These are phyloP conservation scores for Alentia gelatinosa DNA, from an alignment of 2,888 invertebrate species.

Conservation along the genomic window DNA sequence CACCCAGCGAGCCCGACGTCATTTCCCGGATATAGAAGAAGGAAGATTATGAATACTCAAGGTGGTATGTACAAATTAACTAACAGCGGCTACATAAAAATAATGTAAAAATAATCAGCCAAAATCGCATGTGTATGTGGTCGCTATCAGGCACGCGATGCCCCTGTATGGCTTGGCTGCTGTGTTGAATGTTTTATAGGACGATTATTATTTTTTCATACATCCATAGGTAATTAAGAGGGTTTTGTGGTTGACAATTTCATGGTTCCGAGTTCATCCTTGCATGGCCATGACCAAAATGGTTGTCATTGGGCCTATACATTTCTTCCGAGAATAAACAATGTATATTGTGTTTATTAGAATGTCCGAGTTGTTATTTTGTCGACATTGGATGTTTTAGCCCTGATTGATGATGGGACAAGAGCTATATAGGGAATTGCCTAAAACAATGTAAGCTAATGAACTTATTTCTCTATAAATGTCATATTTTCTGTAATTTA, in stretches of 20 bases:
- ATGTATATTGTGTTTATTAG: conserved; percentile 4
- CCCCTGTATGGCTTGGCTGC: background rate
- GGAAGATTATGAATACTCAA: background rate
- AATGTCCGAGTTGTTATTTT: background rate
- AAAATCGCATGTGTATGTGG: background rate
- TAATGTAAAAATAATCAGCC: background rate
- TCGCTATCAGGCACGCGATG: too few relatives aligned
- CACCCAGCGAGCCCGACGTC: too few relatives aligned
- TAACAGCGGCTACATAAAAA: background rate
- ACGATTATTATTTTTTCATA: conserved; percentile 29
- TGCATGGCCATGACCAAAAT: background rate
- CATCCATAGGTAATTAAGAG: background rate
- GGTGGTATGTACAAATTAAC: background rate
- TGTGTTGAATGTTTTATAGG: conserved; percentile 24
- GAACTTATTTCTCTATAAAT: too few relatives aligned
- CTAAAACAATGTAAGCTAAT: too few relatives aligned
- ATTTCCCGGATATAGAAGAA: too few relatives aligned
- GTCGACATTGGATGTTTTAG: too few relatives aligned
- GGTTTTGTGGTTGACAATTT: conserved; percentile 14
- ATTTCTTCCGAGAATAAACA: conserved; percentile 37
- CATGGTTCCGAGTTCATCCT: conserved; percentile 31
- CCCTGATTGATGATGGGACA: too few relatives aligned
- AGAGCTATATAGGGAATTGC: too few relatives aligned
- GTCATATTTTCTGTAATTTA: too few relatives aligned
- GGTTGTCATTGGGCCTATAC: conserved; percentile 3